A percentile compares a stretch with the other conserved stretches of the same genome.
These are phyloP conservation scores for Argyresthia albistria DNA, from an alignment of 2,888 invertebrate species.

Conservation along the genomic window DNA sequence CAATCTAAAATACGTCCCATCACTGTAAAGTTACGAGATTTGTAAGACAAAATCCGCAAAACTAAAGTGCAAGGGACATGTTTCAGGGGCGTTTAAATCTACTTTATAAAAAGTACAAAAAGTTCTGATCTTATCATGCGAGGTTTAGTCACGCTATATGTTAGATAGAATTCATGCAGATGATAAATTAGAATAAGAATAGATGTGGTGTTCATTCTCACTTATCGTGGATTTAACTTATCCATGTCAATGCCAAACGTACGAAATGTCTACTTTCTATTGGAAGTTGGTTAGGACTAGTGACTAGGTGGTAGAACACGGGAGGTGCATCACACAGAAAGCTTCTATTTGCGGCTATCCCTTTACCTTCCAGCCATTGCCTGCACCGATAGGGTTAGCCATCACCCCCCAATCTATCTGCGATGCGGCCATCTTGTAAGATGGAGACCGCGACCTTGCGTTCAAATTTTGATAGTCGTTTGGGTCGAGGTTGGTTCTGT, in stretches of 20 bases:
- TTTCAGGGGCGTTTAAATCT: no score
- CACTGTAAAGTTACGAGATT: no score
- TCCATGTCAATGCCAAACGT: background rate
- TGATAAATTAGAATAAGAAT: background rate
- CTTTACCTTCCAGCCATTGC: conserved; percentile 69
- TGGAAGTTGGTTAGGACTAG: background rate
- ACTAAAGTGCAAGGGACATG: no score
- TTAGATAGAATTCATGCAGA: conserved; percentile 41
- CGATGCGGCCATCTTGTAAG: conserved; percentile 67
- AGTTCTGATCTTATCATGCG: background rate
- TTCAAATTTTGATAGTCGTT: conserved; percentile 61
- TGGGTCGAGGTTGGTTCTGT: conserved; percentile 63
- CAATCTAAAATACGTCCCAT: no score
- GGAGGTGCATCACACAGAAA: conserved; percentile 23
- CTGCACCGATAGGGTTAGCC: conserved; percentile 43
- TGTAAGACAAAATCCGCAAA: no score
- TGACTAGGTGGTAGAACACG: background rate
- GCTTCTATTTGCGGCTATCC: conserved; percentile 52
- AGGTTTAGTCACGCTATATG: background rate
- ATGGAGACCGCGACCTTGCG: conserved; percentile 62
- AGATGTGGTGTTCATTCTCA: background rate
- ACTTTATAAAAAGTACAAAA: no score
- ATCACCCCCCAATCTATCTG: conserved; percentile 59
- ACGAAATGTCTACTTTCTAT: background rate
- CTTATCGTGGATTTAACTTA: background rate